Evolutionary conservation across 1,140 invertebrate species (phyloP).

Genomic region (Aethina tumida): DNA sequence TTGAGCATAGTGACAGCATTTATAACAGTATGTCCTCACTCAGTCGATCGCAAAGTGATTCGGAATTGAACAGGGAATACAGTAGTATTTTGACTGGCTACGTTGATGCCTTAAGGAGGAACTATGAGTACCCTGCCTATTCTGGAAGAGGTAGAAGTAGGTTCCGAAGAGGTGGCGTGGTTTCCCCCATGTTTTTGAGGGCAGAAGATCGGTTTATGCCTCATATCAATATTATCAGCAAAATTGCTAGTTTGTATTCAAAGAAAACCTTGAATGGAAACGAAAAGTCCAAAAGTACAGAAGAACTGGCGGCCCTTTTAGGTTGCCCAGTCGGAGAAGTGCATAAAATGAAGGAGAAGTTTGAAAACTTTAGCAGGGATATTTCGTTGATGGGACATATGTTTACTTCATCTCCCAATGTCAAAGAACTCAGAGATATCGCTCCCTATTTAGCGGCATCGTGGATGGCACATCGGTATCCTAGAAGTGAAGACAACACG

Average conservation of each 20-base stretch:
- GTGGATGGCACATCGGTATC: constrained; percentile 67
- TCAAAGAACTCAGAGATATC: constrained; percentile 65
- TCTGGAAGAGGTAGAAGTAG: constrained; percentile 38
- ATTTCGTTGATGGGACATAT: constrained; percentile 65
- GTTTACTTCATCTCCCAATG: constrained; percentile 70
- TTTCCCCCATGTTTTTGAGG: constrained; percentile 49
- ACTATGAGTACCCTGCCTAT: constrained; percentile 43
- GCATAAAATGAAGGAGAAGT: constrained; percentile 55
- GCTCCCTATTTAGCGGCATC: constrained; percentile 63
- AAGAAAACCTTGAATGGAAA: constrained; percentile 30
- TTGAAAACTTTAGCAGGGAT: constrained; percentile 44
- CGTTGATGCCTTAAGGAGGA: constrained; percentile 48
- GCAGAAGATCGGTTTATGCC: constrained; percentile 69
- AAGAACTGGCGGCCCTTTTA: constrained; percentile 32
- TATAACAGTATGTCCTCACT: constrained; percentile 31
- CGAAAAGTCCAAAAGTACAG: constrained; percentile 28
- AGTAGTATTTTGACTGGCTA: constrained; percentile 39
- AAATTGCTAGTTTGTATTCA: constrained; percentile 54
- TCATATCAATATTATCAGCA: constrained; percentile 79
- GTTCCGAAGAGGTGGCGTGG: constrained; percentile 40
- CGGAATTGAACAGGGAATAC: constrained; percentile 50
- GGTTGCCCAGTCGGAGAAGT: constrained; percentile 53
- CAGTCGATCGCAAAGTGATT: constrained; percentile 58
- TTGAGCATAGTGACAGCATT: constrained; percentile 45
- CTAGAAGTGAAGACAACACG: constrained; percentile 52